Conservation (phyloP, 2,797 vertebrate species). For the Amazona ochrocephala region DNA sequence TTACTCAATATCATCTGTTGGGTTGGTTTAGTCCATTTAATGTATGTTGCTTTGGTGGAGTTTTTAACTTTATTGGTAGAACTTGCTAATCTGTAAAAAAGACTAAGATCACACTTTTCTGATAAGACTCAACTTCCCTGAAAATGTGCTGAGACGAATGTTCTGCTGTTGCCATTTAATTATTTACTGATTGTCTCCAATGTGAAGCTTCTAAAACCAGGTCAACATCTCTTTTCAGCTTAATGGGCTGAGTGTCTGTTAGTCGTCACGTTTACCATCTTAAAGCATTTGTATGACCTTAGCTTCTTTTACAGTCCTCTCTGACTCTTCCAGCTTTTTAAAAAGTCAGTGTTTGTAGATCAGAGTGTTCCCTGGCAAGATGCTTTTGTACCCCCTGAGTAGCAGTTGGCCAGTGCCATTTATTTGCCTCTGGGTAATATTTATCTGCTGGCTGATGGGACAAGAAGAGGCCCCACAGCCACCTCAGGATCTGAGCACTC, state of each 20-base stretch:
- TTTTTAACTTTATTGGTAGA: not conserved
- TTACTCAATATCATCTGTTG: not conserved
- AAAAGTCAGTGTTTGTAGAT: constrained; percentile 11
- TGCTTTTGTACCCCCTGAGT: not conserved
- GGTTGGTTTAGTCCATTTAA: not conserved
- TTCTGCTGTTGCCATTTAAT: not conserved
- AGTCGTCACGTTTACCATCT: not conserved
- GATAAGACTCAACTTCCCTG: not conserved
- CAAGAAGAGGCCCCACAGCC: not conserved
- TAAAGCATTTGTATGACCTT: constrained; percentile 37
- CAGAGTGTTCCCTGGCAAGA: constrained; percentile 48
- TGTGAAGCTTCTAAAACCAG: not conserved
- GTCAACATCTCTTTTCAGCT: not conserved
- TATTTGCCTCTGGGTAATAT: constrained; percentile 36
- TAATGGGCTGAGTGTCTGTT: constrained; percentile 6
- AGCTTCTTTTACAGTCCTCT: constrained; percentile 7
- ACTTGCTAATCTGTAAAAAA: not conserved
- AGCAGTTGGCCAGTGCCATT: not conserved
- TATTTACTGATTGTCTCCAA: constrained; percentile 8
- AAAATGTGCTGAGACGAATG: not conserved
- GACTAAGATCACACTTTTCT: not conserved
- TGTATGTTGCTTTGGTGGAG: not conserved
- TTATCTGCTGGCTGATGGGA: constrained; percentile 26
- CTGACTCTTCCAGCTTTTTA: not conserved
- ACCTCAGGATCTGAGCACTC: not conserved